A percentile compares a stretch with the other conserved stretches of the same genome.
phyloP scores from a whole-genome alignment of 2,888 invertebrate genomes.

The Allacma fusca region DNA sequence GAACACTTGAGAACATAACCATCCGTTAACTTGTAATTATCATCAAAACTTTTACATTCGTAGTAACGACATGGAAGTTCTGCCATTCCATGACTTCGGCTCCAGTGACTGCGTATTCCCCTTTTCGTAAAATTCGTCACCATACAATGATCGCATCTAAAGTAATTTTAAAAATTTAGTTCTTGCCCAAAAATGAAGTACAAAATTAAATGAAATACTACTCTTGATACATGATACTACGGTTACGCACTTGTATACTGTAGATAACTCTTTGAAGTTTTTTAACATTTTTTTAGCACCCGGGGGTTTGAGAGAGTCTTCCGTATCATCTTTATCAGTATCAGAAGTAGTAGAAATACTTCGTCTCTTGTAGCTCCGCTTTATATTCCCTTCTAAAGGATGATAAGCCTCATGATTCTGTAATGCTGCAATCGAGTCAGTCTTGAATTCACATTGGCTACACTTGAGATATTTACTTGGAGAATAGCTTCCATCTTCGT shows the following conservation, averaged over 20 bases:
- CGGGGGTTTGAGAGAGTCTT: not conserved
- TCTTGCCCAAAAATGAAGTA: too few relatives aligned
- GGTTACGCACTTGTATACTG: constrained; percentile 24
- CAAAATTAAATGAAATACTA: too few relatives aligned
- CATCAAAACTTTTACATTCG: constrained; percentile 44
- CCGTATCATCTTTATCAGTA: constrained; percentile 22
- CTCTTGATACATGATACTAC: too few relatives aligned
- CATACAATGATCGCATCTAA: constrained; percentile 64
- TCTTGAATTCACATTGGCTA: constrained; percentile 28
- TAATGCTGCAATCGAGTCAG: constrained; percentile 24
- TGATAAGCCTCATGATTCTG: constrained; percentile 21
- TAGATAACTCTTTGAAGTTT: constrained; percentile 32
- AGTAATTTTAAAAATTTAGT: too few relatives aligned
- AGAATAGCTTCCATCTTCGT: not conserved
- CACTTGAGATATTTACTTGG: constrained; percentile 26
- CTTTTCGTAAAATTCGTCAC: constrained; percentile 61
- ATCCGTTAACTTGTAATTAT: constrained; percentile 38
- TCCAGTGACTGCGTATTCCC: constrained; percentile 51
- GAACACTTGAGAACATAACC: constrained; percentile 48
- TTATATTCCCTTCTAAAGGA: not conserved
- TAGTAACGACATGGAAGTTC: constrained; percentile 49
- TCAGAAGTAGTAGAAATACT: constrained; percentile 33
- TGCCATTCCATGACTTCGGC: constrained; percentile 36
- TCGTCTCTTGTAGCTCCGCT: constrained; percentile 8
- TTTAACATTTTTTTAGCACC: constrained; percentile 12